phyloP scores from a whole-genome alignment of 1,140 invertebrate species.

The Neodiprion virginianus region DNA sequence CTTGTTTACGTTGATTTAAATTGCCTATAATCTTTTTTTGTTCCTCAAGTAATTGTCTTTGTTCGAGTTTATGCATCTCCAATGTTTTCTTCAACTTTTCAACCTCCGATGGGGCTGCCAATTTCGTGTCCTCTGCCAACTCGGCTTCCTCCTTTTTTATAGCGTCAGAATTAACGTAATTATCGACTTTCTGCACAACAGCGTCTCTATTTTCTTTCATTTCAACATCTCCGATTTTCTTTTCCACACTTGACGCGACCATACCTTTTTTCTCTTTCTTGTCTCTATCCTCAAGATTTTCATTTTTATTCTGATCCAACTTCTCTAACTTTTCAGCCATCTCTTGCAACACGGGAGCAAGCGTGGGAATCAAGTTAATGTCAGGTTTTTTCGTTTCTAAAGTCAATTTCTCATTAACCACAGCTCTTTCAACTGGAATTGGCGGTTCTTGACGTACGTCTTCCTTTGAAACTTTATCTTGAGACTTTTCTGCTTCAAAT shows the following conservation, averaged over 20 bases:
- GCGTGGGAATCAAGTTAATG: constrained; percentile 25
- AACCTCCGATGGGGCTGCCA: constrained; percentile 36
- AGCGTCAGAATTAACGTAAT: constrained; percentile 55
- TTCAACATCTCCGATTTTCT: constrained; percentile 56
- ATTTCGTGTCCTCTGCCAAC: constrained; percentile 47
- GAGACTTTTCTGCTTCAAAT: constrained; percentile 14
- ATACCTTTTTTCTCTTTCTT: constrained; percentile 48
- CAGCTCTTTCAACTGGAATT: constrained; percentile 58
- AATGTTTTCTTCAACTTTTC: constrained; percentile 64
- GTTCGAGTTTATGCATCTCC: constrained; percentile 65
- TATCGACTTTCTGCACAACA: constrained; percentile 39
- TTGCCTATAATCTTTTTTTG: constrained; percentile 66
- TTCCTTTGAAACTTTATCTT: constrained; percentile 24
- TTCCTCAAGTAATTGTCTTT: constrained; percentile 65
- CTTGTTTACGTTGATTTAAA: constrained; percentile 62
- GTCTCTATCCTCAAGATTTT: constrained; percentile 35
- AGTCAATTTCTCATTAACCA: constrained; percentile 33
- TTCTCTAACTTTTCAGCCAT: constrained; percentile 31
- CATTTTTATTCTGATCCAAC: constrained; percentile 25
- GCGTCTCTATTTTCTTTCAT: constrained; percentile 43
- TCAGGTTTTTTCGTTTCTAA: constrained; percentile 31
- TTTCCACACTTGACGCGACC: constrained; percentile 50
- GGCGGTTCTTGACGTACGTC: constrained; percentile 61
- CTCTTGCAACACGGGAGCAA: constrained; percentile 36
- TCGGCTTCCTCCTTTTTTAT: constrained; percentile 62